Conservation (phyloP, 2,888 invertebrate species). For the Ypsolopha sequella region DNA sequence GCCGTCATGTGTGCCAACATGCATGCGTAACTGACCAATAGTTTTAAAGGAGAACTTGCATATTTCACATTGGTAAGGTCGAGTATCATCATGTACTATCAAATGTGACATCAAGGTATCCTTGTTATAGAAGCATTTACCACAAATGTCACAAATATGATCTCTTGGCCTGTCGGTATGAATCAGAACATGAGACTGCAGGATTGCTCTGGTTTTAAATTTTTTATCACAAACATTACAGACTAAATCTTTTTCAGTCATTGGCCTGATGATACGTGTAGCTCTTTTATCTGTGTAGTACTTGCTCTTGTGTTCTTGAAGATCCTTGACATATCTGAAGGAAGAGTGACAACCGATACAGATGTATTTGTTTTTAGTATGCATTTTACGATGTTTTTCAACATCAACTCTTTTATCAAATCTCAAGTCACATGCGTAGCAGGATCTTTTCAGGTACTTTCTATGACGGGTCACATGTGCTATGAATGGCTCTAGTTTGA, state of each 20-base stretch:
- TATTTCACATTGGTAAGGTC: constrained; percentile 43
- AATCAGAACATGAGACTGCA: constrained; percentile 64
- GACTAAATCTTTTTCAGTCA: constrained; percentile 18
- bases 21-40: constrained; percentile 17
- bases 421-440: constrained; percentile 32
- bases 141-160: constrained; percentile 45
- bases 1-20: constrained; percentile 23
- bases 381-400: constrained; percentile 21
- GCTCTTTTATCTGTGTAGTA: constrained; percentile 25
- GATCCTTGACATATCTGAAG: constrained; percentile 25
- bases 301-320: constrained; percentile 24
- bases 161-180: constrained; percentile 58
- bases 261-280: constrained; percentile 15
- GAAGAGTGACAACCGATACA: constrained; percentile 39
- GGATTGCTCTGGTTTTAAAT: constrained; percentile 28
- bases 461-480: constrained; percentile 73
- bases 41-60: constrained; percentile 41
- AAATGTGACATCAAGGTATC: constrained; percentile 30
- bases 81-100: constrained; percentile 30
- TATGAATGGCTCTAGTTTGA: constrained; percentile 49
- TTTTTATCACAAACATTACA: constrained; percentile 40
- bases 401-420: constrained; percentile 22
- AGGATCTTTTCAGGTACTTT: constrained; percentile 63
- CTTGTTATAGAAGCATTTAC: constrained; percentile 37
- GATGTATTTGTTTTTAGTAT: constrained; percentile 21